Evolutionary conservation across 2,888 invertebrate genomes (phyloP).

Genomic region (Andrena bucephala): DNA sequence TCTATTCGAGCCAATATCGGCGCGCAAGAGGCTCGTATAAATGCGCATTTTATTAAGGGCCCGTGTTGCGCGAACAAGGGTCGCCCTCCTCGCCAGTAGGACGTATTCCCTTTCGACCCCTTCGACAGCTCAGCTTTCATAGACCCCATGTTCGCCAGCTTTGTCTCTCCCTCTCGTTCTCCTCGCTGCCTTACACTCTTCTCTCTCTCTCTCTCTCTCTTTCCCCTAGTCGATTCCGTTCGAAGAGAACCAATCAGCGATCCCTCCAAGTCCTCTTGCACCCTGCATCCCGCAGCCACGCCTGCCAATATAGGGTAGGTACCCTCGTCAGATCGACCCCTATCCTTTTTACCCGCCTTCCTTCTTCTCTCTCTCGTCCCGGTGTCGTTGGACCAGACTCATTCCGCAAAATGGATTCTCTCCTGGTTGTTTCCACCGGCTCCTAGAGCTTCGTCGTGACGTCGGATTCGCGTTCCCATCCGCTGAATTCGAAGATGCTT

Average conservation of each 20-base stretch:
- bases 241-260: conserved; percentile 83
- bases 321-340: conserved; percentile 83
- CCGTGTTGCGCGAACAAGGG: conserved; percentile 70
- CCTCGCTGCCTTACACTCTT: conserved; percentile 49
- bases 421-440: conserved; percentile 58
- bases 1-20: conserved; percentile 72
- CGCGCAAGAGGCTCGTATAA: conserved; percentile 75
- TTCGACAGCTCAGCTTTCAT: conserved; percentile 59
- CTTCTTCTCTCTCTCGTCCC: conserved; percentile 54
- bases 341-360: conserved; percentile 74
- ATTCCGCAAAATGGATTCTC: conserved; percentile 83
- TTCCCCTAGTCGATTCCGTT: conserved; percentile 72
- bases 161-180: conserved; percentile 28
- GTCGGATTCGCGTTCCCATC: neutral
- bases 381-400: conserved; percentile 76
- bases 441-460: neutral
- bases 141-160: conserved; percentile 54
- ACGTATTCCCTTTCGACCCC: conserved; percentile 70
- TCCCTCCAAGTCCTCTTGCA: conserved; percentile 78
- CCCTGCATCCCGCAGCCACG: conserved; percentile 83
- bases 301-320: conserved; percentile 84
- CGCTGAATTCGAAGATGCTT: too few species aligned
- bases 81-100: conserved; percentile 59
- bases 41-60: conserved; percentile 83
- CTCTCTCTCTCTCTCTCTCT: conserved; percentile 20